Evolutionary conservation across 2,113 vertebrate genomes (phyloP).

Genomic region (Pseudopipra pipra): DNA sequence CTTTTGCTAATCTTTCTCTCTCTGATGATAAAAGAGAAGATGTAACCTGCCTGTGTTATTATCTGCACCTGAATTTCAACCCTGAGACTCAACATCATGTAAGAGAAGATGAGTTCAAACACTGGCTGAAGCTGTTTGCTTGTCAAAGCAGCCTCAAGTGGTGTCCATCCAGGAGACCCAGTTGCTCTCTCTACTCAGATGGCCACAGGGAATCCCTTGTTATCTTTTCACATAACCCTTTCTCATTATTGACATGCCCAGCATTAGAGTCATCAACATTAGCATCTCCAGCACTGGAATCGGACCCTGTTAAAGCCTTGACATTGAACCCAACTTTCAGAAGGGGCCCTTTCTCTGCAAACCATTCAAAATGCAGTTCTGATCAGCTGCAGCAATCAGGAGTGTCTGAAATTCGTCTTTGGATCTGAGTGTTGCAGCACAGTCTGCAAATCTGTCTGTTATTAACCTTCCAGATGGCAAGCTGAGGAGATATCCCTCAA

Average conservation of each 20-base stretch:
- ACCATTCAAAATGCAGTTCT: not conserved
- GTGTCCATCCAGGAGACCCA: not conserved
- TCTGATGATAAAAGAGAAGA: not conserved
- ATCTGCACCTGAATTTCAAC: not conserved
- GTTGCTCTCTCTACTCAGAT: not conserved
- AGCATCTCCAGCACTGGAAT: not conserved
- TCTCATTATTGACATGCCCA: not conserved
- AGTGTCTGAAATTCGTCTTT: not conserved
- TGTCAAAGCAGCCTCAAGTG: not conserved
- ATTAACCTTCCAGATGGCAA: slow-evolving; percentile 17
- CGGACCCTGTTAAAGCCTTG: not conserved
- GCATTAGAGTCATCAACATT: not conserved
- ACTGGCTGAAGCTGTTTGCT: not conserved
- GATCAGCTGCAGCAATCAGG: not conserved
- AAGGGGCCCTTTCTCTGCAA: not conserved
- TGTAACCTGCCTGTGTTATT: not conserved
- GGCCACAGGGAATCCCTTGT: not conserved
- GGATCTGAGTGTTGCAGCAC: not conserved
- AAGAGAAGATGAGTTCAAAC: not conserved
- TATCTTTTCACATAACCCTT: not conserved
- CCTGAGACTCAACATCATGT: not conserved
- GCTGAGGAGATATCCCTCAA: not conserved
- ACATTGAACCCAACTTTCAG: not conserved
- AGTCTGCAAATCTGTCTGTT: not conserved
- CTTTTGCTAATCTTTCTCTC: not conserved